These are phyloP conservation scores for Drosophila lacteicornis DNA, from an alignment of 1,140 invertebrate species.

Conservation along the genomic window DNA sequence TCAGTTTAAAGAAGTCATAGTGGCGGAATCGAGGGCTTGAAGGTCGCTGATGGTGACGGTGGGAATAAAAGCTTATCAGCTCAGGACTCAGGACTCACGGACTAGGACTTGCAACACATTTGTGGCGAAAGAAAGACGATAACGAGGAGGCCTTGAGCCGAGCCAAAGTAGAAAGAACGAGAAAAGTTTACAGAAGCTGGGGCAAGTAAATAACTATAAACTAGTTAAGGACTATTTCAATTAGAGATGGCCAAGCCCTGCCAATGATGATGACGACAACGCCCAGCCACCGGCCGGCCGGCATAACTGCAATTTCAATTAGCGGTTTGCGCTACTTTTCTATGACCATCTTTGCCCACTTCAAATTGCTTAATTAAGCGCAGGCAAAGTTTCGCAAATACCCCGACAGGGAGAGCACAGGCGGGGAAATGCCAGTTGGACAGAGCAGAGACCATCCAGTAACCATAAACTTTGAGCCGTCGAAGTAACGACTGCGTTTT, in stretches of 20 bases:
- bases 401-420: conserved; percentile 14
- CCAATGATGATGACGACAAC: conserved; percentile 33
- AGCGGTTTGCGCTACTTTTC: conserved; percentile 76
- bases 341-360: conserved; percentile 54
- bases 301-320: conserved; percentile 82
- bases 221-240: conserved; percentile 81
- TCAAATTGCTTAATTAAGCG: conserved; percentile 81
- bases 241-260: conserved; percentile 68
- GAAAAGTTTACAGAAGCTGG: conserved; percentile 53
- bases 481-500: conserved; percentile 76
- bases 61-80: conserved; percentile 48
- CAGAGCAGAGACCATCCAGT: conserved; percentile 7
- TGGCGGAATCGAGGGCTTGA: conserved; percentile 1
- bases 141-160: conserved; percentile 31
- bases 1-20: conserved; percentile 58
- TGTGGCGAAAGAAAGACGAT: conserved; percentile 41
- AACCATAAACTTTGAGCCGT: conserved; percentile 73
- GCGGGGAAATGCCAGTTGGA: conserved; percentile 19
- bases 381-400: conserved; percentile 76
- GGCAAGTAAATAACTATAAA: conserved; percentile 79
- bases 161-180: neutral
- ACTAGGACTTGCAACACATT: conserved; percentile 43
- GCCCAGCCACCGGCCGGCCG: conserved; percentile 4
- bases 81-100: conserved; percentile 39
- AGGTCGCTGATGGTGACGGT: neutral